Base-by-base conservation (phyloP, 2,113 vertebrate species). In the Perca flavescens region DNA sequence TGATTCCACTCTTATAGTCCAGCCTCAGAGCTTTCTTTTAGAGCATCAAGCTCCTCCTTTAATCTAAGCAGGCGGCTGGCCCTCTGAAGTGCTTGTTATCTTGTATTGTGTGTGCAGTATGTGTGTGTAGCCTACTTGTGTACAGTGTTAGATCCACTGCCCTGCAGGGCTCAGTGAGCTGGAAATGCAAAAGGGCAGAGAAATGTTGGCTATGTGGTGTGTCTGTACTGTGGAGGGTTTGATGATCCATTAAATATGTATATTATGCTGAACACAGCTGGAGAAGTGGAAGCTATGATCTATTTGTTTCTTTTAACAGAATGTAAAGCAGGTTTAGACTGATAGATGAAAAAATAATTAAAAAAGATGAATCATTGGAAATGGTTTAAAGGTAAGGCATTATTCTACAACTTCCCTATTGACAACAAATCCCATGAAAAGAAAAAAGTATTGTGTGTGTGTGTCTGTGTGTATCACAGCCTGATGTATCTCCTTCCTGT, bases 231-330 rank as follows among this genome's bases (percentile, higher is more conserved):
- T 36, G 46, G 25, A 77, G 14, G 22, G 57, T 61, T 77, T 70
- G 79, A 61, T 71, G 79, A 83, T 46, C 61, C 74, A 74, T 86
- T 84, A 78, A 83, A 80, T 80, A 84, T 87, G 76, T 65, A 68
- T n/a, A 68, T 25, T 47, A 83, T 57, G 81, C 31, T 75, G 62
- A 85, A 50, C 78, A 67, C 83, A 86, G 78, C 73, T 47, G 70
- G 49, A 34, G 63, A 70, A 58, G 2, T 25, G 36, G 70, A 72
- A 53, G 58, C n/a, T 31, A 40, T 50, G 50, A 47, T 53, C 13
- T 47, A 3, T 56, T 28, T 43, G 40, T 70, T 82, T 40, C 3
- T 66, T 54, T 66, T 13, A 60, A 40, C 2, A 54, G 21, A 31
- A 47, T 46, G 3, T 64, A 65, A 50, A 36, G 47, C 19, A 67